Evolutionary conservation across 2,888 invertebrate genomes (phyloP), one percentile per base, ranked within the genome.

Genomic region (Parnassius apollo): DNA sequence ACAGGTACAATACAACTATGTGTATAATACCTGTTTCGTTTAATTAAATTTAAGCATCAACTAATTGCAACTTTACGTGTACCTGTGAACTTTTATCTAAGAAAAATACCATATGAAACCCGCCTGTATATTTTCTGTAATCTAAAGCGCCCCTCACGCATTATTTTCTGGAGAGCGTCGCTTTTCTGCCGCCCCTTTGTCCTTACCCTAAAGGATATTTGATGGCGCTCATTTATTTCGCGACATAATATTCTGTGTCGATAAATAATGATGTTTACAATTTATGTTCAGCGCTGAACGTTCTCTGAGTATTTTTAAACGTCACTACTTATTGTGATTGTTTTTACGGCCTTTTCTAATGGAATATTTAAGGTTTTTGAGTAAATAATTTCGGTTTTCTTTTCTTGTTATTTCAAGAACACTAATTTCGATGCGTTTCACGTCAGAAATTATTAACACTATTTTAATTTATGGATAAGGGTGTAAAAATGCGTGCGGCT

Each of bases 261-360:
- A 83, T 86, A 83, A 87, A 83, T 83, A 85, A 87, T 85, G 84
- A 83, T 82, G 79, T 82, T 82, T 80, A 71, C 73, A 76, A 85
- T 83, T 82, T 83, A 82, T 82, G 81, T 78, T 71, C 75, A 18
- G 18, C 56, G 45, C 51, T 52, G 46, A 51, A 11, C 56, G 35
- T 61, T 55, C 55, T 45, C 51, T n/a, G 25, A 51, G 45, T 44
- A 11, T 50, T 42, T 56, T 61, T 61, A 61, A 61, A 61, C 56
- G 61, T 46, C 35, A 22, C 10, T 42, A 45, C 51, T 57, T 45
- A 57, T 51, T 13, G 49, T 49, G 57, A 57, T 42, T 57, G 52
- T 56, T 61, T 61, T 61, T 53, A 25, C 54, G 44, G 49, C 25
- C 49, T 18, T 49, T 42, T 45, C 8, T 58, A 49, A 54, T 54